phyloP scores from a whole-genome alignment of 2,888 invertebrate genomes.

The Mythimna vitellina region DNA sequence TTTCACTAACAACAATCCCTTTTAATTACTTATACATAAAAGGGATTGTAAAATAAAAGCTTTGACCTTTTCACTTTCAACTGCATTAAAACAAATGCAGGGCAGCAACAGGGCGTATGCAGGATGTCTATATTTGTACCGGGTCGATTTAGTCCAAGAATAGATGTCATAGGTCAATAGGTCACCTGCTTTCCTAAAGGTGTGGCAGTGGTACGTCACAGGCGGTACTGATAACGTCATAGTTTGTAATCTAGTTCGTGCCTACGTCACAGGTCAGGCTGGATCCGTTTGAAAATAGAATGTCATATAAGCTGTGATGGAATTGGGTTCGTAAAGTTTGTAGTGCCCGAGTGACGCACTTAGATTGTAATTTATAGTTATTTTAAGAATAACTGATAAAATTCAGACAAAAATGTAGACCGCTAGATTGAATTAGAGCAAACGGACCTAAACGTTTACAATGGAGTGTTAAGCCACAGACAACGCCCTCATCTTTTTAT shows the following conservation, averaged over 20 bases:
- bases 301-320: conserved; percentile 9
- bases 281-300: not conserved
- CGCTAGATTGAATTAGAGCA: not conserved
- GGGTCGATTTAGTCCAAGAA: conserved; percentile 45
- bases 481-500: not conserved
- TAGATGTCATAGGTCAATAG: conserved; percentile 53
- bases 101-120: conserved; percentile 16
- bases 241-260: conserved; percentile 27
- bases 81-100: conserved; percentile 16
- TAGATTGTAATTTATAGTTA: not conserved
- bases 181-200: conserved; percentile 54
- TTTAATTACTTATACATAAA: conserved; percentile 8
- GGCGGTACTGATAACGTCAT: conserved; percentile 19
- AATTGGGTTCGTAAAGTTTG: not conserved
- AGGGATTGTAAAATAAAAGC: conserved; percentile 38
- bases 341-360: not conserved
- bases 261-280: conserved; percentile 27
- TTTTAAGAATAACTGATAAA: not conserved
- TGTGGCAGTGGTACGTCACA: conserved; percentile 43
- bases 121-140: conserved; percentile 35
- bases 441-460: not conserved
- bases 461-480: not conserved
- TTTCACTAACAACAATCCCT: conserved; percentile 14
- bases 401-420: not conserved
- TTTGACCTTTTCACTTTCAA: conserved; percentile 38